A percentile compares a stretch with the other conserved stretches of the same genome.
phyloP scores from a whole-genome alignment of 35 echinoderm and acorn worm species.

The Heliocidaris erythrogramma region DNA sequence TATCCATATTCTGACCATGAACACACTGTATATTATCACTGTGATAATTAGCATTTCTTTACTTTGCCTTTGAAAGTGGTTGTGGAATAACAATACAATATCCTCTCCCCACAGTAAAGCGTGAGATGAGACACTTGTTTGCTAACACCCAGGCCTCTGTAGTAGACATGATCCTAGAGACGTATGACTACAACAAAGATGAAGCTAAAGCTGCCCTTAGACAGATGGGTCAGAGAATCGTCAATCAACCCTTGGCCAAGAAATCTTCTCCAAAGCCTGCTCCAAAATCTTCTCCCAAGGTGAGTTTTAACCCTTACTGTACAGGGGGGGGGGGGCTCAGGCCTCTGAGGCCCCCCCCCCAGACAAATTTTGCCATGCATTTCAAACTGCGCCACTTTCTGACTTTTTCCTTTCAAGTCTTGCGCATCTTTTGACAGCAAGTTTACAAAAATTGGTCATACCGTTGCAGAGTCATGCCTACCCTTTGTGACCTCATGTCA shows the following conservation, averaged over 20 bases:
- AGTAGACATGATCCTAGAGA: slow-evolving; percentile 27
- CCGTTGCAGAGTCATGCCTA: no score
- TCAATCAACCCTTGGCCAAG: not conserved
- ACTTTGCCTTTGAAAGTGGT: not conserved
- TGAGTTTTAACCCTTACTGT: not conserved
- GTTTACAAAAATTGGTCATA: no score
- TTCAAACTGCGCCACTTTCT: no score
- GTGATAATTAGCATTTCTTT: not conserved
- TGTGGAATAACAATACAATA: not conserved
- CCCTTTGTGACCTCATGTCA: no score
- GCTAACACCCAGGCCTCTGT: not conserved
- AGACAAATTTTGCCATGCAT: no score
- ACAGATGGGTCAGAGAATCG: not conserved
- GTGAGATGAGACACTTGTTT: slow-evolving; percentile 17
- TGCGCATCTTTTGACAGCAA: no score
- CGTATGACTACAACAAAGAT: not conserved
- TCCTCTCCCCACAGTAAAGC: not conserved
- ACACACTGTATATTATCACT: not conserved
- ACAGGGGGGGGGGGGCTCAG: not conserved
- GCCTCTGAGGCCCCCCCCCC: no score
- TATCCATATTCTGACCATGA: not conserved
- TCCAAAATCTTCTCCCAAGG: not conserved
- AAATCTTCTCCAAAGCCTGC: not conserved
- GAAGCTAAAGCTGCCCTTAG: not conserved
- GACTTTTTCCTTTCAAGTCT: no score